These are phyloP conservation scores for Mesodorylaimus sp. DNA, from an alignment of 2,888 invertebrate species.

Conservation along the genomic window DNA sequence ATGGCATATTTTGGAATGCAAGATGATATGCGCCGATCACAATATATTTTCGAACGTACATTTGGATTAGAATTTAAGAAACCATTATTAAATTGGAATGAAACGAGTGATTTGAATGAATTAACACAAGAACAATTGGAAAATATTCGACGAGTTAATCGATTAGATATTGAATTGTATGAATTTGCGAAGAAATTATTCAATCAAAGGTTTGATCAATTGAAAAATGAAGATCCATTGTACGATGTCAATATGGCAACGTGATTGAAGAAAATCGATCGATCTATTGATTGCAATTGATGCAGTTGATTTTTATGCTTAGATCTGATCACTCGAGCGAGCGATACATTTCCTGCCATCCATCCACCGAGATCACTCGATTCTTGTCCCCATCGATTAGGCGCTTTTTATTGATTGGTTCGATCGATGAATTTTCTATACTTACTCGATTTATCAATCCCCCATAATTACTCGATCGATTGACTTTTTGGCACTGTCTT, in stretches of 20 bases:
- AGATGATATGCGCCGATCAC: conserved; percentile 58
- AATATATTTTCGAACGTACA: conserved; percentile 62
- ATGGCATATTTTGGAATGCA: conserved; percentile 96
- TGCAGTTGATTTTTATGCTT: no score
- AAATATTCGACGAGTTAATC: conserved; percentile 58
- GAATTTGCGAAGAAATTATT: conserved; percentile 74
- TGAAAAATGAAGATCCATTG: conserved; percentile 1
- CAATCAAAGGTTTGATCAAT: conserved; percentile 43
- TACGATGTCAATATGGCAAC: not conserved
- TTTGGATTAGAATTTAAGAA: conserved; percentile 48
- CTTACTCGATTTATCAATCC: no score
- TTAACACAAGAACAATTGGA: conserved; percentile 54
- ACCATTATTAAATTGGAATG: conserved; percentile 51
- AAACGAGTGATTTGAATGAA: conserved; percentile 63
- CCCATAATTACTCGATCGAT: no score
- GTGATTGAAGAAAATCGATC: no score
- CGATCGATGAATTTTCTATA: no score
- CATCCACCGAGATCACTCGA: no score
- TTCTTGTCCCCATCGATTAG: no score
- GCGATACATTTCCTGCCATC: no score
- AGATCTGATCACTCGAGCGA: no score
- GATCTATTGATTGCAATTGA: no score
- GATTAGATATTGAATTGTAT: conserved; percentile 76
- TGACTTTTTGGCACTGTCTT: no score
- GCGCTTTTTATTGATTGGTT: no score